phyloP scores from a whole-genome alignment of 1,140 invertebrate genomes.

The Drosophila micromelanica region DNA sequence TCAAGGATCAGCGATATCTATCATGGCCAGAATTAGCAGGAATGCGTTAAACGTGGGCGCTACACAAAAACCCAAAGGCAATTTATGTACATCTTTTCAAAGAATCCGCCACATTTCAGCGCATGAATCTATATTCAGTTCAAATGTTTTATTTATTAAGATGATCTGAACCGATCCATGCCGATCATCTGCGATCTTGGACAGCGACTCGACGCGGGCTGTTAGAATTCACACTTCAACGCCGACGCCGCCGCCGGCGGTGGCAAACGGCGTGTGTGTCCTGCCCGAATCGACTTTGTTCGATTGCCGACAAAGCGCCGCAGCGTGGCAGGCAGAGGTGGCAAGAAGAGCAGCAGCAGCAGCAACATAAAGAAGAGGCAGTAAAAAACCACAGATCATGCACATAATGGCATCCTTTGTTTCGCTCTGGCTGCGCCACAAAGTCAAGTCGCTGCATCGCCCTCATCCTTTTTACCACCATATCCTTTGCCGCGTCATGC shows the following conservation, averaged over 20 bases:
- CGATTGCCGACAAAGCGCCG: conserved; percentile 74
- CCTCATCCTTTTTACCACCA: conserved; percentile 44
- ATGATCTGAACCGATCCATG: conserved; percentile 6
- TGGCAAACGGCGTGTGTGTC: conserved; percentile 68
- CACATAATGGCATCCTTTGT: conserved; percentile 75
- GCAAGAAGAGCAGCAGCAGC: background rate
- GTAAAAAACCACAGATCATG: conserved; percentile 75
- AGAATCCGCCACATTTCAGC: conserved; percentile 72
- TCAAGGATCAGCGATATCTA: conserved; percentile 62
- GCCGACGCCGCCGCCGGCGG: conserved; percentile 27
- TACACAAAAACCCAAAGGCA: conserved; percentile 36
- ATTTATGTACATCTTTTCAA: conserved; percentile 49
- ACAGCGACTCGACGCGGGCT: conserved; percentile 53
- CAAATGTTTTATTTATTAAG: conserved; percentile 75
- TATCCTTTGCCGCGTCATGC: conserved; percentile 52
- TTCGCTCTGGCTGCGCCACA: conserved; percentile 9
- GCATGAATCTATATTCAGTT: conserved; percentile 35
- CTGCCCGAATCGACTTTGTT: conserved; percentile 45
- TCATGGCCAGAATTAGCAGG: conserved; percentile 68
- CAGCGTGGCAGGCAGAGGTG: conserved; percentile 23
- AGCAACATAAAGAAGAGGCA: conserved; percentile 7
- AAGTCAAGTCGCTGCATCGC: conserved; percentile 34
- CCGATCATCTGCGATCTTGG: no score
- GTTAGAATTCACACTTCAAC: conserved; percentile 80
- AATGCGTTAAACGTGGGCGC: conserved; percentile 71